These are phyloP conservation scores for Lomographa bimaculata DNA, from an alignment of 2,888 invertebrate genomes.

Conservation along the genomic window DNA sequence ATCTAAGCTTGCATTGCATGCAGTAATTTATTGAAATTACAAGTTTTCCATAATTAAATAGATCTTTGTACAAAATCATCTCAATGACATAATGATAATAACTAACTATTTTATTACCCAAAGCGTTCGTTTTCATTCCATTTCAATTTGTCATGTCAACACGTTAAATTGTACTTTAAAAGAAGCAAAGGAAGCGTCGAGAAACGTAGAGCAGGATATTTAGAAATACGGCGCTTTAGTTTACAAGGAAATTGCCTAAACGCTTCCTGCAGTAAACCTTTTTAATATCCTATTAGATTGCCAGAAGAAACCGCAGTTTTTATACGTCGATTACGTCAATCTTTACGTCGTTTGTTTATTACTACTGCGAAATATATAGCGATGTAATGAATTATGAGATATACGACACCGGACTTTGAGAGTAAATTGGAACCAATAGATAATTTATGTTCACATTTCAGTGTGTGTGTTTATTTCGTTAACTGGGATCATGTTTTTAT, in stretches of 20 bases:
- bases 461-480: too few species aligned
- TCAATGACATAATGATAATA: too few species aligned
- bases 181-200: slow-evolving; percentile 33
- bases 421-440: slow-evolving; percentile 4
- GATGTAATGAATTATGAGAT: slow-evolving; percentile 6
- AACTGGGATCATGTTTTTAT: too few species aligned
- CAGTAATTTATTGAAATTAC: too few species aligned
- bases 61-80: too few species aligned
- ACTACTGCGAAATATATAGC: slow-evolving; percentile 1
- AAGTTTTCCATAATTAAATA: too few species aligned
- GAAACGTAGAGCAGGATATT: slow-evolving; percentile 54
- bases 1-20: too few species aligned
- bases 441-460: too few species aligned
- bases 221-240: slow-evolving; percentile 49
- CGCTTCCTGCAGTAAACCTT: slow-evolving; percentile 47
- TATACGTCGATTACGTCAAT: background rate
- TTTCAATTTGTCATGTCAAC: slow-evolving; percentile 4
- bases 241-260: slow-evolving; percentile 54
- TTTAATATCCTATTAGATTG: slow-evolving; percentile 19
- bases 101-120: too few species aligned
- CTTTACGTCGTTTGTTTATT: slow-evolving; percentile 5
- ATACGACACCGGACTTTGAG: slow-evolving; percentile 3
- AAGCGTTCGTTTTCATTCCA: background rate
- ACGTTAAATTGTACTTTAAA: slow-evolving; percentile 15
- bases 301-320: slow-evolving; percentile 4